Percentiles rank a stretch among this genome's conserved stretches.
phyloP scores from a whole-genome alignment of 2,797 vertebrate species.

The Neoniphon sammara region DNA sequence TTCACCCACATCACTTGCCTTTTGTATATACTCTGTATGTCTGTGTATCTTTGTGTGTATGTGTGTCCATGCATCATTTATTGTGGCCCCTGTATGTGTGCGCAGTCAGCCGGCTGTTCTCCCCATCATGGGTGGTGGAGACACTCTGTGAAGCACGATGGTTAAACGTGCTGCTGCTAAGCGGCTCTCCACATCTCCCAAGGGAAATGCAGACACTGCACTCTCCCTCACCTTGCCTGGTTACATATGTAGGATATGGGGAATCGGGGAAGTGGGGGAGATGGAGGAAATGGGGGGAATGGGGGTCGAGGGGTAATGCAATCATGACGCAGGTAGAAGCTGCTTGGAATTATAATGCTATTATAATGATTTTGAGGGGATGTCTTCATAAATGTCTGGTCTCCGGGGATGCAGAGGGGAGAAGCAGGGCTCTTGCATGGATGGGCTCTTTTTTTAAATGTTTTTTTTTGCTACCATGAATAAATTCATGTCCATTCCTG shows the following conservation, averaged over 20 bases:
- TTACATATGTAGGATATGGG: constrained; percentile 33
- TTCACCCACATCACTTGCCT: neutral
- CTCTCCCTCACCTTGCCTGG: constrained; percentile 55
- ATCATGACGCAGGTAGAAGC: constrained; percentile 71
- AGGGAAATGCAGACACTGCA: constrained; percentile 56
- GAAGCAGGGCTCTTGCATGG: constrained; percentile 51
- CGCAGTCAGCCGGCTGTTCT: constrained; percentile 30
- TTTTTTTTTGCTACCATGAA: constrained; percentile 77
- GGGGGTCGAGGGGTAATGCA: constrained; percentile 61
- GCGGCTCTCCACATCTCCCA: constrained; percentile 59
- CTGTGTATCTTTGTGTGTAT: neutral
- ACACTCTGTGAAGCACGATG: constrained; percentile 52
- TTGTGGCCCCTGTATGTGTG: constrained; percentile 13
- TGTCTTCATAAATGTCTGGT: constrained; percentile 86
- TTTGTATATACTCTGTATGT: neutral
- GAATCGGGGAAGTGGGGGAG: neutral
- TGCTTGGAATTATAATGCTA: constrained; percentile 78
- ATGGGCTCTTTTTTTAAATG: constrained; percentile 57
- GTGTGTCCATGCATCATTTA: constrained; percentile 30
- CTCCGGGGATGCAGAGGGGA: constrained; percentile 68
- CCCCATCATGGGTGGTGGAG: constrained; percentile 34
- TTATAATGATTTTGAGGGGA: constrained; percentile 80
- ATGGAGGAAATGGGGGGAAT: constrained; percentile 1
- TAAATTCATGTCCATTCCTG: constrained; percentile 82
- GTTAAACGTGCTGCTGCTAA: constrained; percentile 56